Percentiles rank a stretch among this genome's conserved stretches.
Evolutionary conservation across 2,888 invertebrate genomes (phyloP).

Genomic region (Mayetiola destructor): DNA sequence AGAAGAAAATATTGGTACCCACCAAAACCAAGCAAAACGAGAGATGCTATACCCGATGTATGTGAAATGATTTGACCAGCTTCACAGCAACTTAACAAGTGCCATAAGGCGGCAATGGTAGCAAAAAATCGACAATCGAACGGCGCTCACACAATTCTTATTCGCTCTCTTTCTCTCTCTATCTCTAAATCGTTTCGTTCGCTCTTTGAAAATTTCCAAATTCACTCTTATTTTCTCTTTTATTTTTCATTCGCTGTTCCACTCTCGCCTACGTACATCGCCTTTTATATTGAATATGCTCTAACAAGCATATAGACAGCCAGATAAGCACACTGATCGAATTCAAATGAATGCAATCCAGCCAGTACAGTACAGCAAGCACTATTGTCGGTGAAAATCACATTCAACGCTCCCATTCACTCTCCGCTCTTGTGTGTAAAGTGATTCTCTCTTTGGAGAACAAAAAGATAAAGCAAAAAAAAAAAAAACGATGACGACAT

Average conservation of each 20-base stretch:
- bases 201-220: not conserved
- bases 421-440: no score
- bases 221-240: no score
- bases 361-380: not conserved
- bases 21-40: slow-evolving; percentile 13
- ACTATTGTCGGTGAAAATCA: not conserved
- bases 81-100: slow-evolving; percentile 13
- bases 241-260: no score
- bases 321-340: no score
- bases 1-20: not conserved
- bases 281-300: not conserved
- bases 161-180: not conserved
- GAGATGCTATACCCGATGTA: slow-evolving; percentile 12
- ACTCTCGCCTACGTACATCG: not conserved
- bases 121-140: slow-evolving; percentile 12
- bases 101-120: slow-evolving; percentile 12
- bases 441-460: not conserved
- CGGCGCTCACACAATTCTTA: no score
- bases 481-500: slow-evolving; percentile 4
- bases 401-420: not conserved
- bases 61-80: slow-evolving; percentile 12
- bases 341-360: no score
- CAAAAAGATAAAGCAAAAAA: not conserved
- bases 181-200: not conserved
- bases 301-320: no score